phyloP scores from a whole-genome alignment of 2,797 vertebrate species.

The Lithobates pipiens region DNA sequence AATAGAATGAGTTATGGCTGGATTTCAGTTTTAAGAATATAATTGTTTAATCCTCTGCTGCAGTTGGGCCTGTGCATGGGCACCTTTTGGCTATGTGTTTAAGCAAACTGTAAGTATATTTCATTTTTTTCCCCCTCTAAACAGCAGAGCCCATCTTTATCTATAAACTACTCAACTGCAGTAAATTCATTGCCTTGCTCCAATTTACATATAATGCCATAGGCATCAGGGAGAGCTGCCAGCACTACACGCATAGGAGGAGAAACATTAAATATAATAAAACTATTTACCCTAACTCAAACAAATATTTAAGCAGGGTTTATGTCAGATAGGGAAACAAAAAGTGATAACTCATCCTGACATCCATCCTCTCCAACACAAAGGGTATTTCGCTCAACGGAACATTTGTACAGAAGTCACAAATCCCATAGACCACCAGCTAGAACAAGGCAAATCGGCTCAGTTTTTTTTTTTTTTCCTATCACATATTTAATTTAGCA shows the following conservation, averaged over 20 bases:
- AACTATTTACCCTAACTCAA: not conserved
- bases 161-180: not conserved
- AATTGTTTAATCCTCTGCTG: not conserved
- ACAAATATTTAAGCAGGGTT: not conserved
- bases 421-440: conserved; percentile 34
- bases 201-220: conserved; percentile 3
- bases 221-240: not conserved
- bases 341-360: not conserved
- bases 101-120: not conserved
- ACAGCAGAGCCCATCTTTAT: not conserved
- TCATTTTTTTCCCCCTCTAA: not conserved
- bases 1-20: too few species aligned
- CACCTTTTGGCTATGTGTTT: not conserved
- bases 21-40: not conserved
- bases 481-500: conserved; percentile 54
- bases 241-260: not conserved
- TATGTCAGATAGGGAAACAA: not conserved
- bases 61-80: too few species aligned
- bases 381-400: not conserved
- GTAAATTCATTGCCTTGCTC: not conserved
- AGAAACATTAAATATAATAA: not conserved
- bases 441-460: conserved; percentile 8
- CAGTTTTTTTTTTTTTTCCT: conserved; percentile 18
- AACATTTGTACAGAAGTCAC: not conserved
- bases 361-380: conserved; percentile 1